Percentiles rank a stretch among this genome's conserved stretches.
Evolutionary conservation across 2,113 vertebrate species (phyloP).

Genomic region (Nematolebias whitei): DNA sequence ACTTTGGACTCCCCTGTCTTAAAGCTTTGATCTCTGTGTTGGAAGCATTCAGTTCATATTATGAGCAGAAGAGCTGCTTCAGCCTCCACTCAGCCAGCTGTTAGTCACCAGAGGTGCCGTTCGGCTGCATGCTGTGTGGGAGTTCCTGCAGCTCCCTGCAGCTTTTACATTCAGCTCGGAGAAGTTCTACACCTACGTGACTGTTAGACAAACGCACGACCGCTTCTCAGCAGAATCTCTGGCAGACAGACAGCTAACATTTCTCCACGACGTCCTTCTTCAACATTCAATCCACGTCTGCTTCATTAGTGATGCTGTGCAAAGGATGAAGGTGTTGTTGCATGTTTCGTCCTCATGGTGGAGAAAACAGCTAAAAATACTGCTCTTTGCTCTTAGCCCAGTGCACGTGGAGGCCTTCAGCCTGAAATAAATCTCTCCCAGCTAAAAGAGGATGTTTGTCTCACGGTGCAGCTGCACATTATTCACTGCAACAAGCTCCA

Average conservation of each 20-base stretch:
- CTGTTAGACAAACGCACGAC: no score
- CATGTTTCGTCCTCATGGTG: conserved; percentile 47
- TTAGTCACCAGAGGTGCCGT: conserved; percentile 54
- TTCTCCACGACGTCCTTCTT: neutral
- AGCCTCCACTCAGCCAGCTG: conserved; percentile 37
- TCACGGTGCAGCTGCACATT: neutral
- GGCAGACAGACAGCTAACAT: neutral
- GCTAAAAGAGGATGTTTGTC: neutral
- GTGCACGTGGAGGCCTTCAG: neutral
- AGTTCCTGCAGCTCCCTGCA: conserved; percentile 42
- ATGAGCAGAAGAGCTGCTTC: conserved; percentile 11
- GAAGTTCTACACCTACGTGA: conserved; percentile 1
- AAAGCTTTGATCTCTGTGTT: neutral
- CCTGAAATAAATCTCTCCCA: neutral
- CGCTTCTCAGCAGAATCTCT: neutral
- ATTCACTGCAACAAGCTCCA: neutral
- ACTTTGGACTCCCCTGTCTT: neutral
- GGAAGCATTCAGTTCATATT: conserved; percentile 8
- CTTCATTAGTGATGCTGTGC: conserved; percentile 1
- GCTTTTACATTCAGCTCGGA: conserved; percentile 14
- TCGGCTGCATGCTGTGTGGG: conserved; percentile 46
- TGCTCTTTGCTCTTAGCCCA: neutral
- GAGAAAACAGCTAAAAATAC: conserved; percentile 16
- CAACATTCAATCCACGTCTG: neutral
- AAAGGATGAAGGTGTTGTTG: no score